Conservation (phyloP, 1,140 invertebrate species). For the Coelopa frigida region DNA sequence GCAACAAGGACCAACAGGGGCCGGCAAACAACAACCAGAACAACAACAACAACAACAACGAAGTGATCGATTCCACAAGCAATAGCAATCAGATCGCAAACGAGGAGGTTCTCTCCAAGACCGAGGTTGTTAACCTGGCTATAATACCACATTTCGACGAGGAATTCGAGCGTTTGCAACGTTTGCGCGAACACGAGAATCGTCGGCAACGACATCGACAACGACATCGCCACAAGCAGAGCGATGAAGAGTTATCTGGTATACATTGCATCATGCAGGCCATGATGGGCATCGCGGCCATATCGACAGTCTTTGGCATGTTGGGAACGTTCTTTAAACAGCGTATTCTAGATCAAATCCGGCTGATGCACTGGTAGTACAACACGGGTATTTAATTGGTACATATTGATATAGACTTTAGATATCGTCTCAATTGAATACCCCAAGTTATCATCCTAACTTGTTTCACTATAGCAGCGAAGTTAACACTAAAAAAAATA, state of each 20-base stretch:
- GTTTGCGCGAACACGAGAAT: constrained; percentile 25
- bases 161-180: constrained; percentile 27
- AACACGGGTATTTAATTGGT: constrained; percentile 25
- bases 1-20: constrained; percentile 20
- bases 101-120: constrained; percentile 40
- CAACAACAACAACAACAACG: constrained; percentile 13
- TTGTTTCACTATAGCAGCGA: neutral
- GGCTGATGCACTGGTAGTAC: constrained; percentile 45
- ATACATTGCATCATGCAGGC: constrained; percentile 45
- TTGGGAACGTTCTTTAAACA: constrained; percentile 44
- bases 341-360: constrained; percentile 42
- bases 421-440: constrained; percentile 26
- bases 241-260: constrained; percentile 38
- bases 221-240: constrained; percentile 36
- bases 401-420: too few species aligned
- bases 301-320: constrained; percentile 44
- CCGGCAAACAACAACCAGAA: constrained; percentile 1
- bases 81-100: constrained; percentile 36
- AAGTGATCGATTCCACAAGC: constrained; percentile 26
- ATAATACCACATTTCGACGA: constrained; percentile 43
- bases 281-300: constrained; percentile 44
- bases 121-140: constrained; percentile 42
- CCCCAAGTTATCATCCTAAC: constrained; percentile 13
- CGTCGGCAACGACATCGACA: constrained; percentile 37
- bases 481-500: neutral